phyloP scores from a whole-genome alignment of 1,140 invertebrate genomes.

The Brachionus plicatilis region DNA sequence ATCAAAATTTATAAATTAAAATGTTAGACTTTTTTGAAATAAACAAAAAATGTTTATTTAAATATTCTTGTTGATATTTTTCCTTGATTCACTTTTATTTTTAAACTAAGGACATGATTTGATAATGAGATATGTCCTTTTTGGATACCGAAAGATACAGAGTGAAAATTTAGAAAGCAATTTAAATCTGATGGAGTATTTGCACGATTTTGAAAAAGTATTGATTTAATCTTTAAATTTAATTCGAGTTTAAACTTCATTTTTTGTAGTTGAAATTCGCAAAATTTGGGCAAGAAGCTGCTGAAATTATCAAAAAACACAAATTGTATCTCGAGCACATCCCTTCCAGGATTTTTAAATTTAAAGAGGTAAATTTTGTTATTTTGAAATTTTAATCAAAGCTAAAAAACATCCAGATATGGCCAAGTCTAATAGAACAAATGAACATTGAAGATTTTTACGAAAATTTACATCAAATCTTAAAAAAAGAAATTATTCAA shows the following conservation, averaged over 20 bases:
- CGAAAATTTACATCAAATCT: constrained; percentile 5
- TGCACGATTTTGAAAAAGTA: constrained; percentile 5
- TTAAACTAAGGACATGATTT: not conserved
- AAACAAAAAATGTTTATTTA: no score
- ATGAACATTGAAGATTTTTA: constrained; percentile 16
- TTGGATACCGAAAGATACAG: not conserved
- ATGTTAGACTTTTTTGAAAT: no score
- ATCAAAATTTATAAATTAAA: no score
- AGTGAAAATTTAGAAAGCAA: not conserved
- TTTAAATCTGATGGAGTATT: not conserved
- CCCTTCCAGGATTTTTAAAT: constrained; percentile 8
- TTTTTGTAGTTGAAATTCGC: not conserved
- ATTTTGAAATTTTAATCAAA: not conserved
- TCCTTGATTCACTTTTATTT: not conserved
- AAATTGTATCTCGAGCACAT: not conserved
- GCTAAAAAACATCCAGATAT: not conserved
- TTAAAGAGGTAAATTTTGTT: not conserved
- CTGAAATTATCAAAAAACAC: not conserved
- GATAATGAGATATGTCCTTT: constrained; percentile 7
- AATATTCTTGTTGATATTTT: not conserved
- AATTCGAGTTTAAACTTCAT: not conserved
- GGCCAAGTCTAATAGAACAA: not conserved
- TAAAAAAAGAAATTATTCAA: constrained; percentile 25
- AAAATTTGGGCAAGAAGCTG: not conserved
- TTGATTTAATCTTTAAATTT: not conserved